Conservation (phyloP, 37 sponge, comb jelly and placozoan genomes). For the Lycopodina hypogea region DNA sequence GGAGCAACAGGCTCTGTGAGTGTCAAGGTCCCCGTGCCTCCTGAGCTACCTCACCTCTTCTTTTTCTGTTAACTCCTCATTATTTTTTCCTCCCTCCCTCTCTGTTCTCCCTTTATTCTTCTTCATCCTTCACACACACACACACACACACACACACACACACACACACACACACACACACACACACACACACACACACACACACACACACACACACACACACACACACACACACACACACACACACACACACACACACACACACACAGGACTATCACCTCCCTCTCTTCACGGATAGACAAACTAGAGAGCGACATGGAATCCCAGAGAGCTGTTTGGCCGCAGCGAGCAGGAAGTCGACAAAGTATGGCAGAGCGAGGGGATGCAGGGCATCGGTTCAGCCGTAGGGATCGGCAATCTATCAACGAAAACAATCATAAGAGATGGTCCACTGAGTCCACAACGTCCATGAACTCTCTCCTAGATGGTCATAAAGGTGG, state of each 20-base stretch:
- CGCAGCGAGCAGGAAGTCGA: constrained; percentile 9
- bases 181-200: no score
- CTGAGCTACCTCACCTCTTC: neutral
- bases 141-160: no score
- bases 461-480: constrained; percentile 1
- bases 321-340: constrained; percentile 23
- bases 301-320: constrained; percentile 48
- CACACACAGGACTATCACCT: constrained; percentile 51
- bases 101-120: neutral
- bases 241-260: no score
- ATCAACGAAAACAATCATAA: neutral
- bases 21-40: neutral
- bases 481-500: neutral
- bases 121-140: neutral
- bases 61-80: neutral
- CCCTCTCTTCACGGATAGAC: constrained; percentile 64
- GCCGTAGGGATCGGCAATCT: constrained; percentile 13
- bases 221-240: no score
- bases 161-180: no score
- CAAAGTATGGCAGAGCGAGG: neutral
- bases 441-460: constrained; percentile 66
- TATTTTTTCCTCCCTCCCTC: neutral
- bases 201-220: no score
- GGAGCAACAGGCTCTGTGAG: constrained; percentile 65
- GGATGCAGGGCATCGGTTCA: constrained; percentile 16